Conservation (phyloP, 2,888 invertebrate genomes). For the Norana najaformis region DNA sequence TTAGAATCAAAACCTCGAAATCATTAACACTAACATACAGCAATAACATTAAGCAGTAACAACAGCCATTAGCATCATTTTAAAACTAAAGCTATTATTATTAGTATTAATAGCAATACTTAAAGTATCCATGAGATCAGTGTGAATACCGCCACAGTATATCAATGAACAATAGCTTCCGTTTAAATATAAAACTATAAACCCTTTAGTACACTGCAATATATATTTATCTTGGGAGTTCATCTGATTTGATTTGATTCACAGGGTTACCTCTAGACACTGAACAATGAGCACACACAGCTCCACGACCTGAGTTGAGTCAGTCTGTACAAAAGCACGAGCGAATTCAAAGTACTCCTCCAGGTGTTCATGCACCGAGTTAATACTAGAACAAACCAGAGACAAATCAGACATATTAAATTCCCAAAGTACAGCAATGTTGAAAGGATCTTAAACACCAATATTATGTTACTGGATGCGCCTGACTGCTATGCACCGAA, state of each 20-base stretch:
- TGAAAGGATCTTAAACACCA: too few relatives aligned
- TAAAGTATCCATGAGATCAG: background rate
- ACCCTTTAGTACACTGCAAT: background rate
- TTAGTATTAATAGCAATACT: background rate
- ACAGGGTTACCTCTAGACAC: slow-evolving; percentile 50
- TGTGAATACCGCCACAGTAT: background rate
- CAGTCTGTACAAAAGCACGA: slow-evolving; percentile 33
- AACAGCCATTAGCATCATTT: background rate
- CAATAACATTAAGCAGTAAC: background rate
- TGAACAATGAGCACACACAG: slow-evolving; percentile 49
- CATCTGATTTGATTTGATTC: background rate
- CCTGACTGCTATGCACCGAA: too few relatives aligned
- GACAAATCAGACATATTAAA: too few relatives aligned
- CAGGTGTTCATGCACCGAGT: slow-evolving; percentile 46
- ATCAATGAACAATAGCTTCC: too few relatives aligned
- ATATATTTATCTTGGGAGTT: background rate
- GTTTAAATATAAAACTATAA: too few relatives aligned
- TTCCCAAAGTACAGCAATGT: too few relatives aligned
- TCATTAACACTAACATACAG: background rate
- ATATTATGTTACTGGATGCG: too few relatives aligned
- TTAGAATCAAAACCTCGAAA: too few relatives aligned
- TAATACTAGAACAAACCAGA: slow-evolving; percentile 46
- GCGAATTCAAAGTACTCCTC: slow-evolving; percentile 48
- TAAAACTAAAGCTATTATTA: background rate
- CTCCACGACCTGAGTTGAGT: slow-evolving; percentile 41